Percentiles rank a stretch among this genome's conserved stretches.
phyloP scores from a whole-genome alignment of 1,140 invertebrate genomes.

The Phymorhynchus buccinoides region DNA sequence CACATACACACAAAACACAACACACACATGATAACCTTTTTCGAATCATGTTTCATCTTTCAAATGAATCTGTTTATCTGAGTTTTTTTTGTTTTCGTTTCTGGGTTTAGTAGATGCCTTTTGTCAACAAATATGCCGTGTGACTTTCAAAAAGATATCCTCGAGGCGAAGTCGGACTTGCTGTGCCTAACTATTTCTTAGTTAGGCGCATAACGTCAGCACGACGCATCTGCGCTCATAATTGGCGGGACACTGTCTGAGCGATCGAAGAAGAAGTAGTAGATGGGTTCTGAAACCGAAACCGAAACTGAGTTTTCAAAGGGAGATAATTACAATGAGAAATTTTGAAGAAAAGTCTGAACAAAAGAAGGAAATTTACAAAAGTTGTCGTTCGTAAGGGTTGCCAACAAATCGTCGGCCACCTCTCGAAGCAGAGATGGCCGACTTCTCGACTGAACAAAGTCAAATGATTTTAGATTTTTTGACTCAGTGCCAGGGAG shows the following conservation, averaged over 20 bases:
- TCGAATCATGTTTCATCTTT: neutral
- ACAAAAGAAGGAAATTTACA: neutral
- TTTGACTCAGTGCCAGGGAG: neutral
- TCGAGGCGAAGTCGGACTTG: no score
- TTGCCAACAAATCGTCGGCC: no score
- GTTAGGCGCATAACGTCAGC: neutral
- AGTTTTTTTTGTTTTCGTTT: no score
- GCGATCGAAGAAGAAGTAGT: no score
- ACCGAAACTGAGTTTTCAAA: neutral
- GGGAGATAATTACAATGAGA: neutral
- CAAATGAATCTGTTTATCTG: neutral
- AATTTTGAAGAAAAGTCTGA: neutral
- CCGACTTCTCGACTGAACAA: neutral
- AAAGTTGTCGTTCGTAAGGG: slow-evolving; percentile 15
- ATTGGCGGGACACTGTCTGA: no score
- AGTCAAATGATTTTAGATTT: neutral
- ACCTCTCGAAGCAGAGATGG: neutral
- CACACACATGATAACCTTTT: neutral
- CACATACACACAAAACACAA: no score
- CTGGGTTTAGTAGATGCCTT: no score
- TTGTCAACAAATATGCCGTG: no score
- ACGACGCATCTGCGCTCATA: no score
- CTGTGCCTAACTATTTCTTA: neutral
- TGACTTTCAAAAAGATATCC: no score
- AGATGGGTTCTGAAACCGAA: no score